A percentile compares a stretch with the other conserved stretches of the same genome.
Evolutionary conservation across 2,888 invertebrate species (phyloP).

Genomic region (Cactoblastis cactorum): DNA sequence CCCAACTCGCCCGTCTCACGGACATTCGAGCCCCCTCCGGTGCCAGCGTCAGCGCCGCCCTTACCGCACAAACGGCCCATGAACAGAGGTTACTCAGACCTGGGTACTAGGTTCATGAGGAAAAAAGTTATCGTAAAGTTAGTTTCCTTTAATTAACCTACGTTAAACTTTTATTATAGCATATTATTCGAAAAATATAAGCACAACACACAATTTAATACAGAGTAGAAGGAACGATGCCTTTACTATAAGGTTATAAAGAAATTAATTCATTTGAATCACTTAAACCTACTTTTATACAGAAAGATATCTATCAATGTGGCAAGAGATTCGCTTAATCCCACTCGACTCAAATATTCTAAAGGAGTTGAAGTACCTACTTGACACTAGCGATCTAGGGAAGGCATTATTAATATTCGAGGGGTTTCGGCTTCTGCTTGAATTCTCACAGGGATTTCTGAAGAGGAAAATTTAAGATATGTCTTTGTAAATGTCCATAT

Average conservation of each 20-base stretch:
- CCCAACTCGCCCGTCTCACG: conserved; percentile 86
- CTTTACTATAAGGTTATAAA: too few relatives aligned
- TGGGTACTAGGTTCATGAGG: conserved; percentile 86
- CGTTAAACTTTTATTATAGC: too few relatives aligned
- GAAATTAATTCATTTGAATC: too few relatives aligned
- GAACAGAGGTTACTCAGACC: conserved; percentile 86
- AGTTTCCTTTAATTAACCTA: conserved; percentile 26
- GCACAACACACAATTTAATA: too few relatives aligned
- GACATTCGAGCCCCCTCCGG: conserved; percentile 66
- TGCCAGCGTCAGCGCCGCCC: conserved; percentile 65
- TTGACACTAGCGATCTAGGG: neutral
- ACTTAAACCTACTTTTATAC: too few relatives aligned
- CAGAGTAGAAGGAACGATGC: too few relatives aligned
- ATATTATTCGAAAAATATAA: too few relatives aligned
- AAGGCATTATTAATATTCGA: conserved; percentile 14
- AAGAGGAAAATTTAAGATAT: neutral
- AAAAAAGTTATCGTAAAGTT: conserved; percentile 92
- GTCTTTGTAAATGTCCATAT: conserved; percentile 1
- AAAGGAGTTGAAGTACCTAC: conserved; percentile 2
- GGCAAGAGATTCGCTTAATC: neutral
- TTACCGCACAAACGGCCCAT: conserved; percentile 77
- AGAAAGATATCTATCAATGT: too few relatives aligned
- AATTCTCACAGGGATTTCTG: conserved; percentile 6
- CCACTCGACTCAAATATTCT: conserved; percentile 2
- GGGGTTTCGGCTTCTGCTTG: conserved; percentile 15